Base-by-base conservation (phyloP, 1,140 invertebrate species). In the Drosophila athabasca region DNA sequence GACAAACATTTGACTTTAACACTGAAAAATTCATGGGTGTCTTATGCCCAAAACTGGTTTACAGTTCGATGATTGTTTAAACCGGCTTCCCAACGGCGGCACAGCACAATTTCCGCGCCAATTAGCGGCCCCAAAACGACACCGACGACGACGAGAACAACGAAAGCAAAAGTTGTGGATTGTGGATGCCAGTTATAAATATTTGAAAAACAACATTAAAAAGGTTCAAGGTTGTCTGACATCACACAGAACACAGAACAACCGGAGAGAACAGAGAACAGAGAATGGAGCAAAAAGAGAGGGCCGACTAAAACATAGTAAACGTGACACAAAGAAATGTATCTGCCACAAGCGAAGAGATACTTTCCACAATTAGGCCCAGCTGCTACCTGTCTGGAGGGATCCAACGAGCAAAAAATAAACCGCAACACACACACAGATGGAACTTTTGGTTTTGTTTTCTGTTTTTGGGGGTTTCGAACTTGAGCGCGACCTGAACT, bases 151-250 rank as follows among this genome's bases (percentile, higher is more conserved):
- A 39, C 35, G 9, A 39, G 61, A 62, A 68, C 57, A 79, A 78
- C 82, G 82, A 87, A 87, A 87, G 82, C 83, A 87, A 87, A 79
- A 87, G 82, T 87, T 72, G 74, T 81, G 66, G 73, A 87, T 78
- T 75, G 77, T 39, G 35, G 35, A 39, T 39, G 35, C 35, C 70
- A 67, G 78, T 73, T 85, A 67, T 68, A 71, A 76, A 82, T 75
- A 75, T 75, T 76, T 76, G 31, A 76, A 76, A 69, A 67, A 31
- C 46, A 44, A 43, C n/a, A 75, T 54, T 48, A 65, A 88, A 81
- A 88, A 83, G 83, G 83, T 87, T 87, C 83, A 87, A 87, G 83
- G 83, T 79, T 88, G 83, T 76, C 83, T 87, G 83, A 87, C 83
- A 83, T 87, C 82, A 39, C 35, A 39, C 35, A 87, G 76, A 65